Percentiles rank a stretch among this genome's conserved stretches.
These are phyloP conservation scores for Spodoptera frugiperda DNA, from an alignment of 1,140 invertebrate species.

Conservation along the genomic window DNA sequence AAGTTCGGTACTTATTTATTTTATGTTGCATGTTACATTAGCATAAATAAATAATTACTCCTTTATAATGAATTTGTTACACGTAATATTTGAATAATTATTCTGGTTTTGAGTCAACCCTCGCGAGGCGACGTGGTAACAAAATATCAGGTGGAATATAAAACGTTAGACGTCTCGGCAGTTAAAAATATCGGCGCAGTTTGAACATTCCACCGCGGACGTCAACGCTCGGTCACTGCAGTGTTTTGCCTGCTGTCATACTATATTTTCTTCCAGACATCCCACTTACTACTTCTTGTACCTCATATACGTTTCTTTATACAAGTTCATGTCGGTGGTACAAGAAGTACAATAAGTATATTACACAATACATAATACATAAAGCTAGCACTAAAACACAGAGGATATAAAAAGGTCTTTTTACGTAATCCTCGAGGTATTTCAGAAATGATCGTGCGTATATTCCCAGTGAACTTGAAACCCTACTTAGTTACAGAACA, in stretches of 20 bases:
- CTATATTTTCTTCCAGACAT: neutral
- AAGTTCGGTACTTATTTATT: neutral
- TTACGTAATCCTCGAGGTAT: constrained; percentile 15
- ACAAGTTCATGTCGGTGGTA: neutral
- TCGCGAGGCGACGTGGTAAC: neutral
- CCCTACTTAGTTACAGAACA: constrained; percentile 26
- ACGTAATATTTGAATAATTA: constrained; percentile 21
- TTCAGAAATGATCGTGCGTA: constrained; percentile 2
- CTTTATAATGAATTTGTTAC: neutral
- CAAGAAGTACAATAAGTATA: neutral
- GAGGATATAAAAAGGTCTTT: constrained; percentile 11
- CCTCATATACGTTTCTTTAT: neutral
- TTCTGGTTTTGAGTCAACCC: neutral
- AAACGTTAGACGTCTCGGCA: constrained; percentile 2
- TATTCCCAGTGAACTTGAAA: constrained; percentile 11
- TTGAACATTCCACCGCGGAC: constrained; percentile 2
- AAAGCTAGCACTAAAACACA: neutral
- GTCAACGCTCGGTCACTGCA: constrained; percentile 30
- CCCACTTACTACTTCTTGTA: neutral
- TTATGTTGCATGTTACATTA: neutral
- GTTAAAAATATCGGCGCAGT: constrained; percentile 30
- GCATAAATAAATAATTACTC: constrained; percentile 3
- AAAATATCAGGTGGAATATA: constrained; percentile 10
- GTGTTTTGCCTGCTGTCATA: constrained; percentile 10
- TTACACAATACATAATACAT: neutral